Base-by-base conservation (phyloP, 1,140 invertebrate species). In the Aphis gossypii region DNA sequence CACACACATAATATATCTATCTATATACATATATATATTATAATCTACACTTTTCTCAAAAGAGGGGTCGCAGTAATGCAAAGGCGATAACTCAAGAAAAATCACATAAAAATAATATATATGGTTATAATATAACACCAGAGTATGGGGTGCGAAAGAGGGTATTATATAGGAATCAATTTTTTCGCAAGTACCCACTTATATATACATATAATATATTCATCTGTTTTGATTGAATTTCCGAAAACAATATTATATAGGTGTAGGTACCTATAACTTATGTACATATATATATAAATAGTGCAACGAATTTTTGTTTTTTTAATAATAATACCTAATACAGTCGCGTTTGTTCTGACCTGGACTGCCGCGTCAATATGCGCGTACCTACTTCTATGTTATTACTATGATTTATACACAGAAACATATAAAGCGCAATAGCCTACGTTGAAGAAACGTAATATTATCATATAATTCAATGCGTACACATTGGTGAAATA, bases 51-150 rank as follows among this genome's bases (percentile, higher is more conserved):
- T 87, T 90, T 60, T 60, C 88, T 60, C 54, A 7, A 35, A 88
- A 56, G 88, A 90, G 38, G 88, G 88, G 54, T 90, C 88, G 54
- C 38, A 44, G n/a, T 90, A 90, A 90, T 90, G 38, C 88, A 90
- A 90, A 90, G 54, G 54, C 88, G 88, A 90, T 90, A 90, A 90
- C 88, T 60, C 54, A 35, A 8, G 51, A 90, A 60, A 90, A 90
- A 60, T 90, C 88, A 30, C 54, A 60, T 60, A 60, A 90, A 60
- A 41, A 25, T 56, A 89, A 88, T 54, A 54, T 76, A 76, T 68
- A 30, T 68, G 30, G n/a, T 76, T n/a, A n/a, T 76, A 76, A 38
- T 21, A 83, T 41, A 76, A n/a, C 60, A n/a, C 30, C 9, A 89
- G 9, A 56, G 38, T 35, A 35, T 41, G 23, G 88, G 88, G 88